These are phyloP conservation scores for Drosophila ustulata DNA, from an alignment of 2,888 invertebrate genomes.

Conservation along the genomic window DNA sequence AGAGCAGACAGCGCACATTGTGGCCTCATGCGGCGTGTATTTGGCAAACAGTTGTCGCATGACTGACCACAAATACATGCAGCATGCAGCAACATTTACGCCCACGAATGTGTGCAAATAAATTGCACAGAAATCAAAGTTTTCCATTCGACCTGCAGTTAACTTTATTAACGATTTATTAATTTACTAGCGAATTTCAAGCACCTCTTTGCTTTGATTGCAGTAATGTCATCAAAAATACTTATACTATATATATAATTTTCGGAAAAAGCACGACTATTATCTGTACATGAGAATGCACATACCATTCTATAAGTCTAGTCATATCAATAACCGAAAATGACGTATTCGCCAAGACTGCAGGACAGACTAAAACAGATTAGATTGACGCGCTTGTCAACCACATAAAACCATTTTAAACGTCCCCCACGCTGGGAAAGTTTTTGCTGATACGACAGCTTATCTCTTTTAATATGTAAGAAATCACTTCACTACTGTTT, in stretches of 20 bases:
- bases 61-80: slow-evolving; percentile 64
- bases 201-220: slow-evolving; percentile 6
- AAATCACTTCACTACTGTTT: not conserved
- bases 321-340: not conserved
- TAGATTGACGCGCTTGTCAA: slow-evolving; percentile 6
- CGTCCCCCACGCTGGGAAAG: not conserved
- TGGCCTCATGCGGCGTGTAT: slow-evolving; percentile 73
- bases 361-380: not conserved
- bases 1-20: slow-evolving; percentile 13
- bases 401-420: not conserved
- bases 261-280: not conserved
- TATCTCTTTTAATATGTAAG: not conserved
- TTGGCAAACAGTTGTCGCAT: slow-evolving; percentile 72
- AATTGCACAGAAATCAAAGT: slow-evolving; percentile 1
- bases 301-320: not conserved
- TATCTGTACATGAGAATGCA: slow-evolving; percentile 9
- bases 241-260: not conserved
- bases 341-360: slow-evolving; percentile 10
- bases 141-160: not conserved
- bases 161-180: not conserved
- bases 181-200: not conserved
- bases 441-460: slow-evolving; percentile 3
- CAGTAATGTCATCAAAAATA: not conserved
- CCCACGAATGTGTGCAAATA: slow-evolving; percentile 59
- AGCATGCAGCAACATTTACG: slow-evolving; percentile 50